A percentile compares a stretch with the other conserved stretches of the same genome.
phyloP scores from a whole-genome alignment of 2,113 vertebrate species.

The Peromyscus polionotus region DNA sequence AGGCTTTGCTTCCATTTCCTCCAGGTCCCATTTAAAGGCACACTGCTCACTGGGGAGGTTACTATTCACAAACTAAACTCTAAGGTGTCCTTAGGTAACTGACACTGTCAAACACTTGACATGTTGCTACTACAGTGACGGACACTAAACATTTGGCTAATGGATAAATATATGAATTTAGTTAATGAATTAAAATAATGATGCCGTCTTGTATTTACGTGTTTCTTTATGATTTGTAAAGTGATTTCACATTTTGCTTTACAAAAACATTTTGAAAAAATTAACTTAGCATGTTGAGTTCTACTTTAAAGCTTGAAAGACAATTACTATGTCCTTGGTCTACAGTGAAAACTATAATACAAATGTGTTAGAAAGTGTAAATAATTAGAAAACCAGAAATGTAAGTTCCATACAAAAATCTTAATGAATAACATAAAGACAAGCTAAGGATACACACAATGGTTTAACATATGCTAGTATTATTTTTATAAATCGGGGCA shows the following conservation, averaged over 20 bases:
- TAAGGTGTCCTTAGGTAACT: not conserved
- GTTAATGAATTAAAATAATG: constrained; percentile 10
- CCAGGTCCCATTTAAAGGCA: not conserved
- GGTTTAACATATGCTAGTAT: not conserved
- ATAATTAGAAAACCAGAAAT: constrained; percentile 54
- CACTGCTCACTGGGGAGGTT: not conserved
- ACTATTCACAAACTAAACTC: not conserved
- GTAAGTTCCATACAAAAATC: not conserved
- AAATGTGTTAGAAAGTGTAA: not conserved
- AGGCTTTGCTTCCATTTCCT: not conserved
- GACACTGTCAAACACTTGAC: not conserved
- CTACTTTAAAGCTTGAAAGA: not conserved
- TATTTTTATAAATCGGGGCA: not conserved
- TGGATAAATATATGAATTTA: not conserved
- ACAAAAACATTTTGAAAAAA: constrained; percentile 37
- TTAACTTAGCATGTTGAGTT: not conserved
- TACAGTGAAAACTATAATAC: constrained; percentile 3
- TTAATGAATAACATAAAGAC: constrained; percentile 38
- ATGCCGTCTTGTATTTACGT: constrained; percentile 2
- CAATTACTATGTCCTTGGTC: not conserved
- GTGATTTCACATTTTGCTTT: constrained; percentile 14
- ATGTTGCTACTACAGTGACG: not conserved
- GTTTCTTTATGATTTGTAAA: constrained; percentile 34
- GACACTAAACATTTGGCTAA: not conserved
- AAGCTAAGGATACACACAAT: not conserved